Percentiles rank a stretch among this genome's conserved stretches.
Evolutionary conservation across 2,113 vertebrate species (phyloP).

Genomic region (Origma solitaria): DNA sequence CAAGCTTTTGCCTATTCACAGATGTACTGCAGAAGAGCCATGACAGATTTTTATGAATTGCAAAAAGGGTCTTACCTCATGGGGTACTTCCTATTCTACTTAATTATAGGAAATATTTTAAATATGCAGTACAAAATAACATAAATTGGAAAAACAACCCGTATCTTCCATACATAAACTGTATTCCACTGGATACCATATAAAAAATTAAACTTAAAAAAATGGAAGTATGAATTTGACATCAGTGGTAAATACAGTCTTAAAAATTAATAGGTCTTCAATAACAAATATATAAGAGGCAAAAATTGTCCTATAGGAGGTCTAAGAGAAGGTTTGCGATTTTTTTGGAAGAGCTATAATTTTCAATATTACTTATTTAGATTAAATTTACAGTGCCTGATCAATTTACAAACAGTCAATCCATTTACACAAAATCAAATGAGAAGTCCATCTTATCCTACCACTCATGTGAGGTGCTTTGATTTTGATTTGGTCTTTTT

Average conservation of each 20-base stretch:
- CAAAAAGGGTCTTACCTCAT: background rate
- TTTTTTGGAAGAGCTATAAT: constrained; percentile 31
- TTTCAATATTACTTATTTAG: constrained; percentile 40
- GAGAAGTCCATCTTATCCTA: constrained; percentile 5
- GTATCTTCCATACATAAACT: constrained; percentile 63
- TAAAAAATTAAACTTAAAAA: constrained; percentile 66
- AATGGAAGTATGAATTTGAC: constrained; percentile 42
- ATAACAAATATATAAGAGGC: constrained; percentile 34
- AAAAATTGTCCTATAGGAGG: constrained; percentile 63
- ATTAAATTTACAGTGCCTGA: constrained; percentile 45
- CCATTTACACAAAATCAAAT: constrained; percentile 59
- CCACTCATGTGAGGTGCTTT: background rate
- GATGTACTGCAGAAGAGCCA: background rate
- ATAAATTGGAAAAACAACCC: background rate
- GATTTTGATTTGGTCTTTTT: background rate
- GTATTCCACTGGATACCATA: constrained; percentile 69
- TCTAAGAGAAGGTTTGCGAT: constrained; percentile 31
- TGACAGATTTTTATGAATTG: background rate
- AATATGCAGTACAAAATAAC: background rate
- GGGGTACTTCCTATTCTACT: background rate
- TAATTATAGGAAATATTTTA: background rate
- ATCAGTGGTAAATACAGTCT: constrained; percentile 29
- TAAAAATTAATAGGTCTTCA: constrained; percentile 51
- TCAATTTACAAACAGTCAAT: constrained; percentile 61
- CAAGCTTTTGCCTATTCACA: background rate